These are phyloP conservation scores for Calephelis perditalis DNA, from an alignment of 2,888 invertebrate species.

Conservation along the genomic window DNA sequence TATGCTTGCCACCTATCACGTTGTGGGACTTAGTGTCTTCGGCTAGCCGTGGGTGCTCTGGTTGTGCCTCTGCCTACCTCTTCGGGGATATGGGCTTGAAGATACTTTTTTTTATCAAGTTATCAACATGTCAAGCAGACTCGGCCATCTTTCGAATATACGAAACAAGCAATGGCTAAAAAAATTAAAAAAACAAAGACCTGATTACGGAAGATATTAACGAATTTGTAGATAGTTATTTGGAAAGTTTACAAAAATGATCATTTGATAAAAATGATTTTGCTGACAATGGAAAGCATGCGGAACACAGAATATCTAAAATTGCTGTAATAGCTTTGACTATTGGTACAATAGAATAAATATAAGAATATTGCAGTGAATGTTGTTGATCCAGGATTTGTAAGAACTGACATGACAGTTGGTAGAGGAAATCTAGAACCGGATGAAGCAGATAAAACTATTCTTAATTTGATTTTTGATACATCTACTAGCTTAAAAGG, in stretches of 20 bases:
- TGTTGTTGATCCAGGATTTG: slow-evolving; percentile 58
- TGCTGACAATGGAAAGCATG: slow-evolving; percentile 64
- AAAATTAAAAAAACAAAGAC: slow-evolving; percentile 43
- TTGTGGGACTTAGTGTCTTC: no score
- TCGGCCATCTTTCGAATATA: slow-evolving; percentile 63
- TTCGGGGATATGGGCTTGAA: no score
- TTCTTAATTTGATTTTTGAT: slow-evolving; percentile 81
- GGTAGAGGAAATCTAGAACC: slow-evolving; percentile 80
- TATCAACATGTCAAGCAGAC: slow-evolving; percentile 81
- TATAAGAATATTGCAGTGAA: slow-evolving; percentile 61
- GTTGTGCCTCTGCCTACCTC: no score
- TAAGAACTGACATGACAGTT: slow-evolving; percentile 59
- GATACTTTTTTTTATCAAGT: slow-evolving; percentile 51
- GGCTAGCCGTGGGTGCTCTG: no score
- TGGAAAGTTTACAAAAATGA: slow-evolving; percentile 58
- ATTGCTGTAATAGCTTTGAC: slow-evolving; percentile 61
- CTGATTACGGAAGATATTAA: slow-evolving; percentile 54
- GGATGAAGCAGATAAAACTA: slow-evolving; percentile 72
- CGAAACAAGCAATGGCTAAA: slow-evolving; percentile 55
- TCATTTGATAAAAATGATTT: slow-evolving; percentile 60
- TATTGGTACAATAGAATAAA: slow-evolving; percentile 54
- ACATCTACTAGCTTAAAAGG: slow-evolving; percentile 80
- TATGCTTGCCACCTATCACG: no score
- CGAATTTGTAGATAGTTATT: slow-evolving; percentile 56
- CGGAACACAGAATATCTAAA: slow-evolving; percentile 64